Base-by-base conservation (phyloP, 2,888 invertebrate genomes). In the Petrophora chlorosata region DNA sequence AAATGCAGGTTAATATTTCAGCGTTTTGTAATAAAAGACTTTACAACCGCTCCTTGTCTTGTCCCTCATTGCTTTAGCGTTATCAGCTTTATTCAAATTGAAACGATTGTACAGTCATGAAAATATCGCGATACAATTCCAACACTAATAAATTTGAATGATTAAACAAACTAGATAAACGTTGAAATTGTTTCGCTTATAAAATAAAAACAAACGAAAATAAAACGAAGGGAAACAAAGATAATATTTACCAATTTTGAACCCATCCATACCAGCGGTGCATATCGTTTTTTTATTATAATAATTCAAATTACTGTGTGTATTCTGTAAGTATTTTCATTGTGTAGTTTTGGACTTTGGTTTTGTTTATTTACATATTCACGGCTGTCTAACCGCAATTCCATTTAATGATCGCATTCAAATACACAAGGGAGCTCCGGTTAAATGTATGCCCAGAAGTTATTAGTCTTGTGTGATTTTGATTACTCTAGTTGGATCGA, bases 221-320 rank as follows among this genome's bases (percentile, higher is more conserved):
- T 22, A 34, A 34, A 39, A 49, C 23, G 5, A 39, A 52, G 55
- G 48, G 53, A 65, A 60, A 59, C 59, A 65, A 62, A 61, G 62
- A 48, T 56, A 67, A 80, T 81, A 84, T 73, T 85, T 84, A 82
- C 79, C 79, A 78, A 76, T 73, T 67, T 71, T 70, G 63, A 84
- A 85, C 85, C 79, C 89, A 79, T 88, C 90, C 90, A 85, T 85
- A 87, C 90, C 90, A 90, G 90, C 78, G 90, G 90, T 90, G 90
- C 87, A 90, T 90, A 90, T 89, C 90, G 81, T 70, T 70, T 70
- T 73, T 26, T 63, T 68, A 69, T 43, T 82, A 68, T 63, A 65
- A 59, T 55, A 65, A 63, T 63, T 63, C 62, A 68, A 69, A 73
- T 72, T 62, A 62, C 67, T 64, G 74, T 79, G 78, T 79, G 47